A percentile compares a stretch with the other conserved stretches of the same genome.
Evolutionary conservation across 1,140 invertebrate species (phyloP).

Genomic region (Achroia grisella): DNA sequence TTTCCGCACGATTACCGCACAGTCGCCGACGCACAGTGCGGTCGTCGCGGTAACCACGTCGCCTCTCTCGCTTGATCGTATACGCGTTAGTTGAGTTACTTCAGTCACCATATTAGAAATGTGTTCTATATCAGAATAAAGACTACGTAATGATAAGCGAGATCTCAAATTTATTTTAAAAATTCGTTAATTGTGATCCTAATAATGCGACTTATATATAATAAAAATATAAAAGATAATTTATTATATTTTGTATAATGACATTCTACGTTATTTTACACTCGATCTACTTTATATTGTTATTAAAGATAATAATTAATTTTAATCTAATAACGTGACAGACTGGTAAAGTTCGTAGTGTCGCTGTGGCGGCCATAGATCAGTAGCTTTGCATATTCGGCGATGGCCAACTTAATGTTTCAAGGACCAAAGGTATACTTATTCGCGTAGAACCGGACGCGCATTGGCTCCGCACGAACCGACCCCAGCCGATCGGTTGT

Average conservation of each 20-base stretch:
- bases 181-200: slow-evolving; percentile 68
- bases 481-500: slow-evolving; percentile 51
- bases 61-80: slow-evolving; percentile 53
- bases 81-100: slow-evolving; percentile 56
- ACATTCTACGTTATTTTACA: slow-evolving; percentile 72
- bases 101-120: slow-evolving; percentile 62
- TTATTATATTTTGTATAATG: slow-evolving; percentile 72
- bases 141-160: slow-evolving; percentile 73
- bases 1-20: not conserved
- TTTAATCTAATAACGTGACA: slow-evolving; percentile 73
- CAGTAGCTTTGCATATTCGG: slow-evolving; percentile 72
- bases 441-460: slow-evolving; percentile 72
- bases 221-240: slow-evolving; percentile 63
- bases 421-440: slow-evolving; percentile 73
- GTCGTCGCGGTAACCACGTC: slow-evolving; percentile 3
- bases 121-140: slow-evolving; percentile 70
- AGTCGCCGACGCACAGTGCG: not conserved
- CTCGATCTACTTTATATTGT: slow-evolving; percentile 68
- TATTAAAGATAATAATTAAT: slow-evolving; percentile 73
- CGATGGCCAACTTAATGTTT: slow-evolving; percentile 68
- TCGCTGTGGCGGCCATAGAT: slow-evolving; percentile 69
- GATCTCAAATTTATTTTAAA: slow-evolving; percentile 73
- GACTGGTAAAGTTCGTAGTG: slow-evolving; percentile 73
- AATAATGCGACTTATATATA: slow-evolving; percentile 67
- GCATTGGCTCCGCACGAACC: slow-evolving; percentile 71